phyloP scores from a whole-genome alignment of 1,140 invertebrate species.

The Trachymyrmex septentrionalis region DNA sequence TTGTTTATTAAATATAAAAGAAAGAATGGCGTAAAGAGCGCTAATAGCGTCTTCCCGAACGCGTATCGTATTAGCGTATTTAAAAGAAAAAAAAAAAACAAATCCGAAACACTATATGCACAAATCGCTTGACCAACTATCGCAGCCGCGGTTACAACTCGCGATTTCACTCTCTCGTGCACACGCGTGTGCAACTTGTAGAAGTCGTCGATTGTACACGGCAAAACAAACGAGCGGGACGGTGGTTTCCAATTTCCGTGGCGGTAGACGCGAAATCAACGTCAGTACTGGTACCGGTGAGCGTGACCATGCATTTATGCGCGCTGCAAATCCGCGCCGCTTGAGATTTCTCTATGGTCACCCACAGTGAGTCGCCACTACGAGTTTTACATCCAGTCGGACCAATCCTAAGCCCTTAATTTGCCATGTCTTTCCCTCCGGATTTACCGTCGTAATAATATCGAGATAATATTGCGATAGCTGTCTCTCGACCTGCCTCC shows the following conservation, averaged over 20 bases:
- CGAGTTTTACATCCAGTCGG: not conserved
- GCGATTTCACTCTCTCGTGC: not conserved
- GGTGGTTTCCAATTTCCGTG: constrained; percentile 77
- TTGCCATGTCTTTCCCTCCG: not conserved
- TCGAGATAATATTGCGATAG: not conserved
- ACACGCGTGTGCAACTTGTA: not conserved
- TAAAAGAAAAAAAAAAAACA: not conserved
- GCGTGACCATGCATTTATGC: constrained; percentile 55
- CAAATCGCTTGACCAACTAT: not conserved
- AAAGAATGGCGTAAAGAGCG: too few relatives aligned
- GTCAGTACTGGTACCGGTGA: constrained; percentile 45
- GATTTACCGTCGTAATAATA: constrained; percentile 29
- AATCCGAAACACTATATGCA: not conserved
- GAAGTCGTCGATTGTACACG: constrained; percentile 51
- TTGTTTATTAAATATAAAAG: too few relatives aligned
- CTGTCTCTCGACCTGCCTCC: not conserved
- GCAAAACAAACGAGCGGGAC: constrained; percentile 64
- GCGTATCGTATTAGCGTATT: not conserved
- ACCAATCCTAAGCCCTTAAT: not conserved
- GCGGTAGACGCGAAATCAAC: constrained; percentile 77
- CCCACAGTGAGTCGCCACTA: not conserved
- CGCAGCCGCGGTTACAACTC: constrained; percentile 48
- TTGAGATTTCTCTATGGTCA: constrained; percentile 45
- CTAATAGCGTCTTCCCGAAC: too few relatives aligned
- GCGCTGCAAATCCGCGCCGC: not conserved